phyloP scores from a whole-genome alignment of 2,113 vertebrate species.

The Urocolius indicus region DNA sequence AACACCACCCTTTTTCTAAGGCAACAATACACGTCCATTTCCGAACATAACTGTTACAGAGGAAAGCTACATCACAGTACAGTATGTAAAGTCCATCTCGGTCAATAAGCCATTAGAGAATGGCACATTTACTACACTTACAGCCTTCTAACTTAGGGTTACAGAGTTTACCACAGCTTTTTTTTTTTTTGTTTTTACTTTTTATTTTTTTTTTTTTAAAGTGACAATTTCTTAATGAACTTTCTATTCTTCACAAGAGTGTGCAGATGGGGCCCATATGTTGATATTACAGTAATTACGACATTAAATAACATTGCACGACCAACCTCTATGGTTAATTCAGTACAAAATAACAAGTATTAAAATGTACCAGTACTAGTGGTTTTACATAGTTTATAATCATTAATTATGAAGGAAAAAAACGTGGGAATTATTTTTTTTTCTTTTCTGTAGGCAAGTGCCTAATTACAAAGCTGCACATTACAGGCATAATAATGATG shows the following conservation, averaged over 20 bases:
- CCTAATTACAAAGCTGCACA: constrained; percentile 91
- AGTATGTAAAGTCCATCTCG: constrained; percentile 74
- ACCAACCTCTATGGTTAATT: constrained; percentile 85
- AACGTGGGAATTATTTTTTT: constrained; percentile 11
- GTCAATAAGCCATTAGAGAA: constrained; percentile 69
- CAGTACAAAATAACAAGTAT: constrained; percentile 84
- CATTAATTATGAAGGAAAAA: constrained; percentile 79
- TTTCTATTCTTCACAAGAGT: constrained; percentile 77
- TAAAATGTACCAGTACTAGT: constrained; percentile 86
- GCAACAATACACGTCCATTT: constrained; percentile 83
- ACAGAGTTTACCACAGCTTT: constrained; percentile 78
- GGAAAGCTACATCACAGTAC: constrained; percentile 82
- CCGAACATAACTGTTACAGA: constrained; percentile 80
- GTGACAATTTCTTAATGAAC: constrained; percentile 66
- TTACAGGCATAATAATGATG: constrained; percentile 83
- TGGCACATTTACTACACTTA: constrained; percentile 63
- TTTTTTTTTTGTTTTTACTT: constrained; percentile 60
- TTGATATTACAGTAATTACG: constrained; percentile 83
- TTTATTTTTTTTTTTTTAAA: constrained; percentile 36
- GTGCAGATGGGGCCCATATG: constrained; percentile 77
- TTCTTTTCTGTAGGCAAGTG: constrained; percentile 86
- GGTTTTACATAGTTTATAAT: constrained; percentile 80
- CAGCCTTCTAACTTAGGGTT: constrained; percentile 63
- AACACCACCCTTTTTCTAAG: constrained; percentile 83
- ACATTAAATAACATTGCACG: constrained; percentile 87